A percentile compares a stretch with the other conserved stretches of the same genome.
Evolutionary conservation across 1,140 invertebrate species (phyloP).

Genomic region (Lepidurus packardi): DNA sequence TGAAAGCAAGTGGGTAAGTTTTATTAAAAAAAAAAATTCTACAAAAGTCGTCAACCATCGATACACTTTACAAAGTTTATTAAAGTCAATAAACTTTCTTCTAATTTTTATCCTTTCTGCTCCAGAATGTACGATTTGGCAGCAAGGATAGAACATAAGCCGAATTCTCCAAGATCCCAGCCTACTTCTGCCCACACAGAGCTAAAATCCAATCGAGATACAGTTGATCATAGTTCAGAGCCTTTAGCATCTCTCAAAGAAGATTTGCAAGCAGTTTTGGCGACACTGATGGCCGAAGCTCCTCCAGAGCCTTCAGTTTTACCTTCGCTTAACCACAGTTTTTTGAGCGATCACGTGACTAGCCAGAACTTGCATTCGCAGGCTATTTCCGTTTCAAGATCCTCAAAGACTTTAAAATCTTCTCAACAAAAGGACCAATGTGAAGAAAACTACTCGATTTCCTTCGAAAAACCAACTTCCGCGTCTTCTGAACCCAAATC

Average conservation of each 20-base stretch:
- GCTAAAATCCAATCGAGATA: neutral
- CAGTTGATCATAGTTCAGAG: neutral
- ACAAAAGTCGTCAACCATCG: too few species aligned
- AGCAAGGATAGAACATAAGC: neutral
- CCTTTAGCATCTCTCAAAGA: neutral
- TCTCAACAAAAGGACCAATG: neutral
- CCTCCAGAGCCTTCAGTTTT: neutral
- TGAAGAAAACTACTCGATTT: neutral
- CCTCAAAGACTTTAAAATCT: neutral
- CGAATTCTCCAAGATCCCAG: neutral
- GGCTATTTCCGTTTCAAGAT: neutral
- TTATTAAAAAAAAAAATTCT: neutral
- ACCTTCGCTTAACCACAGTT: neutral
- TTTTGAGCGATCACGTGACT: neutral
- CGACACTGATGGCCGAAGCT: neutral
- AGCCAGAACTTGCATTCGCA: neutral
- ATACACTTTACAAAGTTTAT: too few species aligned
- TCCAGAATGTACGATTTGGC: neutral
- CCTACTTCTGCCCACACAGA: neutral
- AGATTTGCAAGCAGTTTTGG: constrained; percentile 5
- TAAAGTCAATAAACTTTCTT: too few species aligned
- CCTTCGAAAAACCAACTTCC: neutral
- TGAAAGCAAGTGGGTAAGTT: neutral
- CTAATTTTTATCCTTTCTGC: neutral
- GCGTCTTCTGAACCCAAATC: neutral